Evolutionary conservation across 2,888 invertebrate genomes (phyloP), one percentile per base, ranked within the genome.

Genomic region (Pseudococcus jackbeardsleyi): DNA sequence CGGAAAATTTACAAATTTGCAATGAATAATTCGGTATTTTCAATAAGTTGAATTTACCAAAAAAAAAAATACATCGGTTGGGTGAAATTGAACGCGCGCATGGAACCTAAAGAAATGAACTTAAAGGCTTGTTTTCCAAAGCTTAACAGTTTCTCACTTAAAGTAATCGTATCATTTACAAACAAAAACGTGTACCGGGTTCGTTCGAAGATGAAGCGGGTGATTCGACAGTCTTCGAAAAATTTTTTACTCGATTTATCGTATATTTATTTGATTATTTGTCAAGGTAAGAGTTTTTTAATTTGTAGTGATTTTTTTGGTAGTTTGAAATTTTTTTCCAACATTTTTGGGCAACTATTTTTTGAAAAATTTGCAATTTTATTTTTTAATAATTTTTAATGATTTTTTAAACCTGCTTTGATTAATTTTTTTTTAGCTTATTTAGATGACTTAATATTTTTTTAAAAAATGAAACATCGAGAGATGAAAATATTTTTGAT

Each of bases 221-320:
- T 88, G 42, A 88, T 88, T 46, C 77, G 82, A 0, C 33, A 50
- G 19, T 50, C 79, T 79, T 82, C 88, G 82, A 88, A 88, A 88
- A 88, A 88, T 82, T 88, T 88, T 79, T 82, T 88, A 54, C 50
- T 88, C 48, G 88, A 77, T 54, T 82, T 88, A n/a, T 88, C 88
- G n/a, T 79, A 88, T 54, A 88, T 88, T 79, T 88, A 88, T 88
- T 82, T 88, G 82, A 79, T 77, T 39, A 88, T 88, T 82, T 59
- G 88, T 39, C 48, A 88, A 82, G 88, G 88, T 88, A 88, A 79
- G 26, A 33, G 1, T 33, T 82, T 48, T 79, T 48, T 33, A n/a
- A 50, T 33, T 64, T 68, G 9, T 86, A n/a, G 42, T 15, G 17
- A 6, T 39, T 33, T 72, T n/a, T 48, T 84, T 9, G 11, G 6